Percentiles rank a stretch among this genome's conserved stretches.
Evolutionary conservation across 2,113 vertebrate genomes (phyloP).

Genomic region (Pica pica): DNA sequence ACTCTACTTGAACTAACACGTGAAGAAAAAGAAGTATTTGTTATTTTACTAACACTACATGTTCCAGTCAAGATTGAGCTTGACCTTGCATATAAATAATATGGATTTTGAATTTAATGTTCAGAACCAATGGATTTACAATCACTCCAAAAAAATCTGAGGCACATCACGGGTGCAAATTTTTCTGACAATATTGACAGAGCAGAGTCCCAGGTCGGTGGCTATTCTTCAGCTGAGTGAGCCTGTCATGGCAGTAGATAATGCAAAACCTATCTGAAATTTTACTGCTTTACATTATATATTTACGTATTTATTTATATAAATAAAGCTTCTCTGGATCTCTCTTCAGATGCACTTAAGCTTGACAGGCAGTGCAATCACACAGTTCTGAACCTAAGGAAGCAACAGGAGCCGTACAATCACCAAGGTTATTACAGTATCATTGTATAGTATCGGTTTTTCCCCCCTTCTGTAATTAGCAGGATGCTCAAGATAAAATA

Average conservation of each 20-base stretch:
- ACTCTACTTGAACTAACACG: not conserved
- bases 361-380: not conserved
- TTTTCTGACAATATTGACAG: not conserved
- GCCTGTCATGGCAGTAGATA: not conserved
- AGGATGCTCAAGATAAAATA: not conserved
- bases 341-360: not conserved
- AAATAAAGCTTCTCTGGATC: not conserved
- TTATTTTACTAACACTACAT: not conserved
- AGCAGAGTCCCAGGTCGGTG: fast-evolving
- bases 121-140: not conserved
- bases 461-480: not conserved
- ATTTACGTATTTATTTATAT: not conserved
- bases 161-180: not conserved
- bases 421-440: not conserved
- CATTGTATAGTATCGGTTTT: not conserved
- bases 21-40: not conserved
- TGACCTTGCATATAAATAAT: not conserved
- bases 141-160: not conserved
- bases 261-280: not conserved
- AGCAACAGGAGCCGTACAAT: not conserved
- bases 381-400: not conserved
- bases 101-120: not conserved
- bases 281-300: not conserved
- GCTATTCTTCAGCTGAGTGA: not conserved
- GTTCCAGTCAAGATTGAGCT: not conserved